Evolutionary conservation across 2,797 vertebrate genomes (phyloP), one percentile per base, ranked within the genome.

Genomic region (Propithecus perrieri): DNA sequence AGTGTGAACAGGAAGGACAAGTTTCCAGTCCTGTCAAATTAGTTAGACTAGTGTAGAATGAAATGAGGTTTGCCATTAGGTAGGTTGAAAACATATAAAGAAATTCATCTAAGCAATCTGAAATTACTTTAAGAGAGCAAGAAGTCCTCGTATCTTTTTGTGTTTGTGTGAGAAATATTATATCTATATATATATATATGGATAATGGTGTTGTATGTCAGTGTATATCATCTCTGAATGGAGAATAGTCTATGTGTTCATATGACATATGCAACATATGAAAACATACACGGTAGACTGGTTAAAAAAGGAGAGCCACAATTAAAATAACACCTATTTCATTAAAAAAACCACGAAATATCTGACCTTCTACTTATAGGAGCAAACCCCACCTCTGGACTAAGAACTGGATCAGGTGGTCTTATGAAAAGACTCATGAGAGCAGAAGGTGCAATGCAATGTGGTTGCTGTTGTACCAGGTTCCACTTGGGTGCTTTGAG

Each of bases 21-120:
- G 97, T 98, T 98, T 98, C 98, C 98, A 98, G 96, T 97, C 80
- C 98, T 98, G 98, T 98, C 98, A 98, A 97, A 98, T 98, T 98
- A 98, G 98, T 98, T 98, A 98, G 91, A 98, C 95, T 94, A 96
- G 96, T 17, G 85, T 26, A 97, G 97, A 97, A 97, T 98, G 98
- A 98, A 98, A 96, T 85, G 96, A 98, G 78, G 69, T 89, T 98
- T 98, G 98, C 97, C 48, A 1, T 98, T 98, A 98, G 97, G 97
- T 98, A 98, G 88, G 95, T 30, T 98, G 97, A 96, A 98, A 97
- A 96, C 65, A 97, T 84, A 93, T 96, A 97, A 98, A 97, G 95
- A 96, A 98, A 98, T 92, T 80, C 96, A 97, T 80, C 97, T 96
- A 65, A 96, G 97, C 97, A 90, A 96, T 76, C 1, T 93, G 84